Base-by-base conservation (phyloP, 2,113 vertebrate species). In the Myotis lucifugus region DNA sequence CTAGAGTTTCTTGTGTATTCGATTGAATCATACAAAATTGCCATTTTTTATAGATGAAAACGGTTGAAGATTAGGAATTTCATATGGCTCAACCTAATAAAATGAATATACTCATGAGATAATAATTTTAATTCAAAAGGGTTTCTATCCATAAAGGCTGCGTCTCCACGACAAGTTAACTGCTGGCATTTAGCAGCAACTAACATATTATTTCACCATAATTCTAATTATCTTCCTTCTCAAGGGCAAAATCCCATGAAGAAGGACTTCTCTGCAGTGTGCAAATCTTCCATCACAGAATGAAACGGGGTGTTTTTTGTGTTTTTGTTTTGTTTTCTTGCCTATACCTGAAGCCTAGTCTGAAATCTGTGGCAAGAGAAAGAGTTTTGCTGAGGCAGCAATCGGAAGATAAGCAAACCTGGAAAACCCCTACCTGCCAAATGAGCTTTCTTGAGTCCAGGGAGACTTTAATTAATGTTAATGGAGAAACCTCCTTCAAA, bases 401-500 rank as follows among this genome's bases (percentile, higher is more conserved):
- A 13, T 7, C 34, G 46, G 48, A 34, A 84, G 67, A 76, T 19
- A 72, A 25, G 42, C 15, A 85, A 95, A 56, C 92, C 67, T 85
- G 69, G 90, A 95, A 96, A 90, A 94, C 77, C 94, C 89, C 89
- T 79, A 95, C 93, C 96, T 96, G 81, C 89, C 90, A 79, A 96
- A 91, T 86, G 92, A 87, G 87, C 91, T 92, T 86, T 88, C 78
- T 10, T 29, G 85, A 88, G 95, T 88, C 69, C 79, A 87, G 95
- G 92, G 96, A 97, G 95, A 96, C 95, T 91, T 95, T 97, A 97
- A 98, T 98, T 98, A 96, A 97, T 97, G 97, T 91, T 96, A 96
- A 96, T 97, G 93, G 96, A 97, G 97, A 96, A 97, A 97, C 94
- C 96, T 95, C 95, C 96, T 96, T 96, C 95, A 97, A 95, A 98